Percentiles rank a stretch among this genome's conserved stretches.
phyloP scores from a whole-genome alignment of 2,797 vertebrate genomes.

The Rhincodon typus region DNA sequence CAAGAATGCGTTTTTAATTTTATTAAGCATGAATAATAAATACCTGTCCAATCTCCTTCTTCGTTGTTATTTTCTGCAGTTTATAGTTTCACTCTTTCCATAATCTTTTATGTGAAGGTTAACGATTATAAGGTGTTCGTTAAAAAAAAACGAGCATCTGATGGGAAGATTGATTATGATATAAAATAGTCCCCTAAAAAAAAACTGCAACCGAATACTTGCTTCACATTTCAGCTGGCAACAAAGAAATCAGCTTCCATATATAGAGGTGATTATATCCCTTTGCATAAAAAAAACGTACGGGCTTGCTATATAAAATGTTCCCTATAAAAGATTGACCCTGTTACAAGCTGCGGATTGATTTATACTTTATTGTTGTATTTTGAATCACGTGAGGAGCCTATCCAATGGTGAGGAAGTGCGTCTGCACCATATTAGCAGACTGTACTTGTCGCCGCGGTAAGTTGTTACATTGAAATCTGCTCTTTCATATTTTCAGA shows the following conservation, averaged over 20 bases:
- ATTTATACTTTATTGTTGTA: slow-evolving; percentile 99
- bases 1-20: background rate
- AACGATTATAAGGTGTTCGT: slow-evolving; percentile 49
- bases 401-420: slow-evolving; percentile 79
- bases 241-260: slow-evolving; percentile 75
- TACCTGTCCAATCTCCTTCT: background rate
- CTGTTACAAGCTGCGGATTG: slow-evolving; percentile 88
- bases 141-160: slow-evolving; percentile 55
- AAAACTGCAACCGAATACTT: slow-evolving; percentile 46
- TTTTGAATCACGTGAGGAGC: slow-evolving; percentile 75
- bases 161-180: slow-evolving; percentile 70
- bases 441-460: slow-evolving; percentile 80
- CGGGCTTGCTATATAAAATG: slow-evolving; percentile 90
- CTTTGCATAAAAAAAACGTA: slow-evolving; percentile 82
- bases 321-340: slow-evolving; percentile 90
- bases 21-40: slow-evolving; percentile 20
- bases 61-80: slow-evolving; percentile 40
- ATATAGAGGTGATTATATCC: slow-evolving; percentile 73
- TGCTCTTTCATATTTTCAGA: slow-evolving; percentile 74
- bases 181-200: slow-evolving; percentile 66
- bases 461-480: slow-evolving; percentile 81
- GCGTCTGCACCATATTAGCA: slow-evolving; percentile 87
- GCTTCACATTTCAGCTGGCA: slow-evolving; percentile 65
- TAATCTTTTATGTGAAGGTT: slow-evolving; percentile 60
- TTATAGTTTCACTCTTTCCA: slow-evolving; percentile 64